Conservation (phyloP, 2,113 vertebrate species). For the Phalacrocorax carbo region DNA sequence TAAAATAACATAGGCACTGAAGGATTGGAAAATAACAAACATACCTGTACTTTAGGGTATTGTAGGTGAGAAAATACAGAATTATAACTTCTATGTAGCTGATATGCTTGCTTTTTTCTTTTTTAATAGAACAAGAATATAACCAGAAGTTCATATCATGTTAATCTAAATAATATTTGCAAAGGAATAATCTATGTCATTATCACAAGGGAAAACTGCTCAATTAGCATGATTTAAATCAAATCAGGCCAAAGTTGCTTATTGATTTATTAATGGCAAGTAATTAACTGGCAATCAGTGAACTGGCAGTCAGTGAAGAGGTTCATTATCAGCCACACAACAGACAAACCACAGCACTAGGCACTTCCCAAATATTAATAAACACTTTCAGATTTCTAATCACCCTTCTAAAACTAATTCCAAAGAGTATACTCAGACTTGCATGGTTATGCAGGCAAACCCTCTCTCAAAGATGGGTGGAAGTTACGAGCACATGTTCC, state of each 20-base stretch:
- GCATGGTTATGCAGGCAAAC: background rate
- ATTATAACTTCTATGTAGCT: background rate
- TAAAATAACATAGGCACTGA: background rate
- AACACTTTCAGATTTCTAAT: background rate
- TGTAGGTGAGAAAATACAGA: background rate
- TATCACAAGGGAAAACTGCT: background rate
- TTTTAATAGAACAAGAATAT: background rate
- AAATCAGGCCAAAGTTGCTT: background rate
- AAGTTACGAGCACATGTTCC: background rate
- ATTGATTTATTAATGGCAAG: background rate
- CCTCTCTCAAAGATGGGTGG: background rate
- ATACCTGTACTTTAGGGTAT: background rate
- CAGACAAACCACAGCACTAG: background rate
- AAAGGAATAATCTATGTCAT: background rate
- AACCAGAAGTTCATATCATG: background rate
- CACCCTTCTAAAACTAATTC: background rate
- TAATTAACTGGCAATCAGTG: background rate
- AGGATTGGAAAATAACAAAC: background rate
- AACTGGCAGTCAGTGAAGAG: background rate
- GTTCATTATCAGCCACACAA: background rate
- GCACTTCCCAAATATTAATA: background rate
- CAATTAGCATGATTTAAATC: background rate
- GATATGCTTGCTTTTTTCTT: background rate
- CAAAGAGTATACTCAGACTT: background rate
- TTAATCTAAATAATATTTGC: background rate